Conservation (phyloP, 2,113 vertebrate genomes). For the rat (Rattus norvegicus) region DNA sequence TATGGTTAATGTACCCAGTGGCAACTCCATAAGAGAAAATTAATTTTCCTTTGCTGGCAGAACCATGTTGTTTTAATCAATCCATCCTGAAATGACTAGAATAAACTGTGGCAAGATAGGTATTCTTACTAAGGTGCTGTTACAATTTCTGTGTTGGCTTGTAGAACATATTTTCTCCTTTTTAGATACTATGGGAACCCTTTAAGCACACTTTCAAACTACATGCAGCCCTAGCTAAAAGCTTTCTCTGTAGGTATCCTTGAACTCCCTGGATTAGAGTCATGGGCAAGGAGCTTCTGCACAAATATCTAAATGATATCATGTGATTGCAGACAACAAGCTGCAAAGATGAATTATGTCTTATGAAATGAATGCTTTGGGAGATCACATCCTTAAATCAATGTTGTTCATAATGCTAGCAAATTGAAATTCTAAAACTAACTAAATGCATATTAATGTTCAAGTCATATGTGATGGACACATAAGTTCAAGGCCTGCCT, state of each 20-base stretch:
- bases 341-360: neutral
- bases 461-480: neutral
- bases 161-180: constrained; percentile 14
- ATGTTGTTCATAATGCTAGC: neutral
- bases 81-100: neutral
- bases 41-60: neutral
- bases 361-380: neutral
- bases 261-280: neutral
- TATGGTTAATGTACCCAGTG: neutral
- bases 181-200: neutral
- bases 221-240: neutral
- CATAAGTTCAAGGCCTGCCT: neutral
- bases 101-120: neutral
- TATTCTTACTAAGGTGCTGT: neutral
- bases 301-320: neutral
- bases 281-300: neutral
- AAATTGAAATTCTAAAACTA: neutral
- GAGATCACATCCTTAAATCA: constrained; percentile 31
- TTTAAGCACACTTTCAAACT: constrained; percentile 24
- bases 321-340: neutral
- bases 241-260: neutral
- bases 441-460: neutral
- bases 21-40: neutral
- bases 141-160: neutral
- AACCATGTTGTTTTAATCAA: neutral